Evolutionary conservation across 2,797 vertebrate genomes (phyloP).

Genomic region (Cuniculus paca): DNA sequence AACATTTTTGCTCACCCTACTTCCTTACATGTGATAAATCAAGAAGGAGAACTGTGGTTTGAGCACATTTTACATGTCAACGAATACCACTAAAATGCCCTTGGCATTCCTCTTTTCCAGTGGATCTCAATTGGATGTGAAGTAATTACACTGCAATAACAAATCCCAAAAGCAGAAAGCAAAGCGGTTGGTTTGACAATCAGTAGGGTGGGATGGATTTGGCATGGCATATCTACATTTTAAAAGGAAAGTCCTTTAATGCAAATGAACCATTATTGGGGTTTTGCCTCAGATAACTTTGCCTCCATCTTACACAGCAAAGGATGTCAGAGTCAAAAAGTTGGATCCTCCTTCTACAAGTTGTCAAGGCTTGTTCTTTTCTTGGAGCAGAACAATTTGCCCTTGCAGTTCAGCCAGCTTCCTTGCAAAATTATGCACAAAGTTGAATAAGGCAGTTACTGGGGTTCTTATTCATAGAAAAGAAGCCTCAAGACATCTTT

Average conservation of each 20-base stretch:
- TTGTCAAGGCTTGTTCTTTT: background rate
- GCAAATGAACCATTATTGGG: background rate
- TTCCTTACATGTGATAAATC: background rate
- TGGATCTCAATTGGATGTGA: background rate
- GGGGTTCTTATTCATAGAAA: background rate
- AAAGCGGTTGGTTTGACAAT: background rate
- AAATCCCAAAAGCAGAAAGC: background rate
- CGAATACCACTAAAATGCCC: background rate
- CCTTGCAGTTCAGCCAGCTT: background rate
- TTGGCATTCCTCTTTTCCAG: background rate
- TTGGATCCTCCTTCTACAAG: background rate
- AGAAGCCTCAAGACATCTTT: background rate
- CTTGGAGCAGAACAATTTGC: background rate
- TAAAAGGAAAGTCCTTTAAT: background rate
- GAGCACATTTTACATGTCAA: background rate
- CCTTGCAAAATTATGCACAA: slow-evolving; percentile 22
- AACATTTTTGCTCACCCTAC: background rate
- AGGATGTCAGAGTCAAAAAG: background rate
- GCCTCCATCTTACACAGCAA: background rate
- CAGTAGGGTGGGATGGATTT: background rate
- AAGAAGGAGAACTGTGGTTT: too few species aligned
- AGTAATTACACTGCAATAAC: background rate
- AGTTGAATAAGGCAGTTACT: background rate
- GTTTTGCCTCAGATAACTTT: background rate
- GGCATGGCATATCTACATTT: background rate